Base-by-base conservation (phyloP, 1,140 invertebrate genomes). In the Drosophila setifemur region DNA sequence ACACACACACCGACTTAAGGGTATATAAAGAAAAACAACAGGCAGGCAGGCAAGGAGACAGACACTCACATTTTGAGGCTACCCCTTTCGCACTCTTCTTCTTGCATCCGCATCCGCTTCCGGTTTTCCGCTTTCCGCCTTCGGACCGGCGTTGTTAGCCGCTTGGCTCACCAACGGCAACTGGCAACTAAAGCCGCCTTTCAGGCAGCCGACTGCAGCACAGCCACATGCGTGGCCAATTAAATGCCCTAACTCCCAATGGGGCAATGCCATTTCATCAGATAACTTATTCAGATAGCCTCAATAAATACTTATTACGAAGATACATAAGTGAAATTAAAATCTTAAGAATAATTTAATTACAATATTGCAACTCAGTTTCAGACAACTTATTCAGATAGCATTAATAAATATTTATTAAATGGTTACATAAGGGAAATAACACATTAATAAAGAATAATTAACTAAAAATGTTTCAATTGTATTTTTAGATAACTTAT, bases 21-120 rank as follows among this genome's bases (percentile, higher is more conserved):
- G 40, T 23, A 12, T 5, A 33, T n/a, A n/a, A n/a, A n/a, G n/a
- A 48, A 31, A 28, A 64, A 63, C 54, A 39, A 61, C 31, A 25
- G 39, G 57, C 57, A 35, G 42, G 39, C 44, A 35, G 25, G 39
- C n/a, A 35, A 37, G 39, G 39, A 35, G 25, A 35, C n/a, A 73
- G 40, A 23, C 39, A 78, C 78, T 86, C 49, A 81, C 76, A 86
- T 85, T 74, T 76, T 53, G n/a, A 12, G n/a, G 37, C 58, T 37
- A 14, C 16, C 33, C 57, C 3, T 25, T 58, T 29, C 47, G 47
- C 47, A 19, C 28, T 57, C 53, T 57, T 57, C 53, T 53, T 52
- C 19, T 4, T 31, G 9, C 28, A n/a, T 29, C 16, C 18, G 8
- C 11, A 26, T 44, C 25, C 29, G 33, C 28, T 14, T 60, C 40